Evolutionary conservation across 2,888 invertebrate species (phyloP).

Genomic region (Atherix ibis): DNA sequence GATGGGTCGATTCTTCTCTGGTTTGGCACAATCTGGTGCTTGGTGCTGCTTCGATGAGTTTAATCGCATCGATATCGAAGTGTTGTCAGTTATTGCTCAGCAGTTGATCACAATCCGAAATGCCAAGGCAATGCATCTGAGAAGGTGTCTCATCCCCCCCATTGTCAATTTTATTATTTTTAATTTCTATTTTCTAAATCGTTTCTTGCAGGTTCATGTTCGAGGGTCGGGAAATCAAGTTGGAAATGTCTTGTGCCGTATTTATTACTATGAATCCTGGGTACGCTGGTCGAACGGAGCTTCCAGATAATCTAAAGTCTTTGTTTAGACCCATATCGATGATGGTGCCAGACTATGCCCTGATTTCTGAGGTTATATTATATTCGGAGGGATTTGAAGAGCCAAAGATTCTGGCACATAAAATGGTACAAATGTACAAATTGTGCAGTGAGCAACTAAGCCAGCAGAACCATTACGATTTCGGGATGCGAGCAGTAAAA

Average conservation of each 20-base stretch:
- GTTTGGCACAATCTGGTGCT: slow-evolving; percentile 75
- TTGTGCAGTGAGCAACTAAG: slow-evolving; percentile 81
- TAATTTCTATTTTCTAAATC: slow-evolving; percentile 1
- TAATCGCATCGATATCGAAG: slow-evolving; percentile 81
- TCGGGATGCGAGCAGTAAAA: slow-evolving; percentile 87
- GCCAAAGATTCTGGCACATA: slow-evolving; percentile 70
- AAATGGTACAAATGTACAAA: slow-evolving; percentile 89
- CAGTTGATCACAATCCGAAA: slow-evolving; percentile 77
- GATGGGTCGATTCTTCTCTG: slow-evolving; percentile 84
- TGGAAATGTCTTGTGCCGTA: slow-evolving; percentile 64
- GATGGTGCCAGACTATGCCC: slow-evolving; percentile 85
- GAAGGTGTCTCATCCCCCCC: too few species aligned
- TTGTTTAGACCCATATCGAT: slow-evolving; percentile 74
- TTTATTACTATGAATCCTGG: slow-evolving; percentile 91
- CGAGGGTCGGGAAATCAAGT: slow-evolving; percentile 74
- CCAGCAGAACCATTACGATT: slow-evolving; percentile 85
- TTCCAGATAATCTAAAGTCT: slow-evolving; percentile 79
- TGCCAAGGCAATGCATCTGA: slow-evolving; percentile 55
- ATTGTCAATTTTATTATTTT: slow-evolving; percentile 20
- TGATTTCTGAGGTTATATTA: slow-evolving; percentile 83
- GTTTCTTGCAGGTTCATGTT: slow-evolving; percentile 54
- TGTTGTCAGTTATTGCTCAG: slow-evolving; percentile 77
- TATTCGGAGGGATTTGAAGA: slow-evolving; percentile 88
- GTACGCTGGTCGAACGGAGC: slow-evolving; percentile 75
- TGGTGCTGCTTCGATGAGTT: slow-evolving; percentile 92